phyloP scores from a whole-genome alignment of 2,113 vertebrate genomes.

The Fregata magnificens region DNA sequence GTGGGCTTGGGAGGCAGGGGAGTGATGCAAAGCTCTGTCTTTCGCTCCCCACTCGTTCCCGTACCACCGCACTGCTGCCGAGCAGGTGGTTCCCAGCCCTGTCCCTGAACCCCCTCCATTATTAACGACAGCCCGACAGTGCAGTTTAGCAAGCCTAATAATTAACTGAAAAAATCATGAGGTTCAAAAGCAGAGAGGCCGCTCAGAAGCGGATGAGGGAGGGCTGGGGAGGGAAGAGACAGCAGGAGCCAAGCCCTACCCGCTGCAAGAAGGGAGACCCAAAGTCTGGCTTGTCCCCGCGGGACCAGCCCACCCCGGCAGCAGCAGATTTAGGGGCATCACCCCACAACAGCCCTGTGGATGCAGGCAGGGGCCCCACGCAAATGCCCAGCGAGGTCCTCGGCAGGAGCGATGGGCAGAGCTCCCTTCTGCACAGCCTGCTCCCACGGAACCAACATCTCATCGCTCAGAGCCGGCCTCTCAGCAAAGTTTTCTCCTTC shows the following conservation, averaged over 20 bases:
- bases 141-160: background rate
- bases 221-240: background rate
- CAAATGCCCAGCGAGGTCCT: background rate
- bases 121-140: rapidly evolving
- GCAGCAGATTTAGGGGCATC: background rate
- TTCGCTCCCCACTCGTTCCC: background rate
- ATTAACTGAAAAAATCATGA: background rate
- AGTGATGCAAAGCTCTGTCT: background rate
- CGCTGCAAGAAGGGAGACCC: background rate
- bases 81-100: background rate
- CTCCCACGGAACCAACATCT: background rate
- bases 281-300: background rate
- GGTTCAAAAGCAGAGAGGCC: background rate
- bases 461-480: rapidly evolving
- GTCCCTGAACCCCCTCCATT: rapidly evolving
- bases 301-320: background rate
- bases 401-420: background rate
- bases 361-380: too few species aligned
- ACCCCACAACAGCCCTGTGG: background rate
- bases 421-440: background rate
- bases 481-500: background rate
- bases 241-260: rapidly evolving
- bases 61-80: rapidly evolving
- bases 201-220: background rate
- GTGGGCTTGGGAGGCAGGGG: background rate